These are phyloP conservation scores for Eira barbara DNA, from an alignment of 2,113 vertebrate species.

Conservation along the genomic window DNA sequence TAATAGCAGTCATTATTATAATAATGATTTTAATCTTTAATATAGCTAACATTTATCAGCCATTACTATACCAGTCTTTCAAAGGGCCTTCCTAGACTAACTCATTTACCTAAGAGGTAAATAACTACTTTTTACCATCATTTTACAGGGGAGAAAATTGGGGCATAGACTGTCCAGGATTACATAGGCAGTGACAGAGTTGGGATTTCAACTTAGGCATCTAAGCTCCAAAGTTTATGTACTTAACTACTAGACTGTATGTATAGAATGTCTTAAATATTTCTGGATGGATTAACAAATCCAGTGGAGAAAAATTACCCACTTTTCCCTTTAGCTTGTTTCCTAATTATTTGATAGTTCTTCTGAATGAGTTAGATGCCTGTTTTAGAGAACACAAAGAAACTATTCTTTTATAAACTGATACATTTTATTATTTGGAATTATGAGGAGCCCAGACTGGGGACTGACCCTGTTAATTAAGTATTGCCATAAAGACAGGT, in stretches of 20 bases:
- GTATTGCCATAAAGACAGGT: background rate
- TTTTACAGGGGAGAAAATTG: background rate
- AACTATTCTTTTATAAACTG: background rate
- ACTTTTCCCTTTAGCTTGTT: background rate
- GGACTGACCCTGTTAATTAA: background rate
- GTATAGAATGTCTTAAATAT: background rate
- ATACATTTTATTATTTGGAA: background rate
- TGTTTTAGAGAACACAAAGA: background rate
- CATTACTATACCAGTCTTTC: background rate
- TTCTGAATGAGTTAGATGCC: background rate
- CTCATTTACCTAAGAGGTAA: background rate
- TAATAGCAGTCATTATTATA: background rate
- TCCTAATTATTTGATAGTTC: background rate
- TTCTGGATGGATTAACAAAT: background rate
- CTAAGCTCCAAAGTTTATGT: background rate
- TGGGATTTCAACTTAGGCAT: slow-evolving; percentile 6
- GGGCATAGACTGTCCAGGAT: background rate
- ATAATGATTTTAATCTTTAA: background rate
- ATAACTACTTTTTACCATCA: background rate
- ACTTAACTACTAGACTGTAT: background rate
- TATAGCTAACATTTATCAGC: background rate
- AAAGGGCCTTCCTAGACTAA: background rate
- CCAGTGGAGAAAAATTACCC: background rate
- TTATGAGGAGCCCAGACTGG: background rate
- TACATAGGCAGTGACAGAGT: background rate